Evolutionary conservation across 2,113 vertebrate genomes (phyloP), one percentile per base, ranked within the genome.

Genomic region (Nothobranchius furzeri): DNA sequence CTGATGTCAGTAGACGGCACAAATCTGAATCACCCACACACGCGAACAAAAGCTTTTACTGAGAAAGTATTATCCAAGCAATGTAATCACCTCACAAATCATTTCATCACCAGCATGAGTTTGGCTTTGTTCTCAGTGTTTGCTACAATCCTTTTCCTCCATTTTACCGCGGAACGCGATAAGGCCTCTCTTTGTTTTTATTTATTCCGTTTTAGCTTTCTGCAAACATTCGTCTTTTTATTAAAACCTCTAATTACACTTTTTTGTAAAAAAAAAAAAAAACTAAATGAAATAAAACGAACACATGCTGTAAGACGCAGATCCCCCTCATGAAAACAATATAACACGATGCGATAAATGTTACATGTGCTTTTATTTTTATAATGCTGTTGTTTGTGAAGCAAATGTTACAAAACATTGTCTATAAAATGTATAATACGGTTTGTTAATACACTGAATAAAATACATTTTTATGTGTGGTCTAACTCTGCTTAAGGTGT

Each of bases 371-470:
- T 92, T 92, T 92, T 91, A 92, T 92, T 92, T 93, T 92, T 92
- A 92, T 92, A 93, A 92, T 89, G 76, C 81, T 84, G 87, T 89
- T 79, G 84, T 92, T 92, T 92, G 92, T 93, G 88, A 87, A 71
- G 73, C 52, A 82, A 81, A 88, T 76, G 83, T 82, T 83, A 85
- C 67, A 85, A 78, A 78, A 85, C 78, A 87, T 78, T 85, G 87
- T 85, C 83, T 75, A 92, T 90, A 86, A 89, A 87, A 89, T 92
- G 91, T 93, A 90, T 72, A 88, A 79, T 90, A 88, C 84, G 70
- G 82, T 93, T 92, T 94, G 91, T 93, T 92, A 91, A 88, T 91
- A 92, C 87, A 91, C 88, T 86, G 88, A 93, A 92, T 91, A 93
- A 93, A 93, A 84, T 75, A 89, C 47, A 88, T 92, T 93, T 93